A percentile compares a stretch with the other conserved stretches of the same genome.
phyloP scores from a whole-genome alignment of 2,888 invertebrate genomes.

The Ormyrus labotus region DNA sequence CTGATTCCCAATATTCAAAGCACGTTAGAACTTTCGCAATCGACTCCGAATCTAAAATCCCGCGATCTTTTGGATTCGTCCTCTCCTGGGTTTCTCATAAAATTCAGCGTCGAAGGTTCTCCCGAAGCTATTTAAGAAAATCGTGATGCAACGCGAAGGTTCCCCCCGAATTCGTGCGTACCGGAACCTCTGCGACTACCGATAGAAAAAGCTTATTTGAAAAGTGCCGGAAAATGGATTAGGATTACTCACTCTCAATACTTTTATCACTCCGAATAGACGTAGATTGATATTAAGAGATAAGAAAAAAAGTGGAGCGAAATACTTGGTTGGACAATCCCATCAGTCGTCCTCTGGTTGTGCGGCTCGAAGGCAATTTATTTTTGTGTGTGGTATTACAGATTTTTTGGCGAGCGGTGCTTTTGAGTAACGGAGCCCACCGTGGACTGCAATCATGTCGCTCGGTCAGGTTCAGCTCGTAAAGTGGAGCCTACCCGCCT shows the following conservation, averaged over 20 bases:
- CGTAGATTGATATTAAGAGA: background rate
- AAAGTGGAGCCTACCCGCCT: conserved; percentile 87
- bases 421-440: conserved; percentile 79
- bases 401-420: conserved; percentile 53
- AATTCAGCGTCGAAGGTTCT: conserved; percentile 19
- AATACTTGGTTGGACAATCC: too few relatives aligned
- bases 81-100: background rate
- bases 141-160: conserved; percentile 5
- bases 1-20: too few relatives aligned
- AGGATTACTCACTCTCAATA: too few relatives aligned
- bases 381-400: conserved; percentile 17
- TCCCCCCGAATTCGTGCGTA: too few relatives aligned
- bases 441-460: conserved; percentile 87
- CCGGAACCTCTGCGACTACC: too few relatives aligned
- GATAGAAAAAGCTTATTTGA: too few relatives aligned
- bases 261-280: too few relatives aligned
- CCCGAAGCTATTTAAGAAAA: conserved; percentile 16
- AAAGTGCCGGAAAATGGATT: too few relatives aligned
- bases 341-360: too few relatives aligned
- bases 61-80: conserved; percentile 2
- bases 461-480: conserved; percentile 83
- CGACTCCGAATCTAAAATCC: background rate
- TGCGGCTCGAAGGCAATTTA: too few relatives aligned
- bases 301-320: too few relatives aligned
- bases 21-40: background rate